Conservation (phyloP, 2,888 invertebrate genomes). For the Macropis europaea region DNA sequence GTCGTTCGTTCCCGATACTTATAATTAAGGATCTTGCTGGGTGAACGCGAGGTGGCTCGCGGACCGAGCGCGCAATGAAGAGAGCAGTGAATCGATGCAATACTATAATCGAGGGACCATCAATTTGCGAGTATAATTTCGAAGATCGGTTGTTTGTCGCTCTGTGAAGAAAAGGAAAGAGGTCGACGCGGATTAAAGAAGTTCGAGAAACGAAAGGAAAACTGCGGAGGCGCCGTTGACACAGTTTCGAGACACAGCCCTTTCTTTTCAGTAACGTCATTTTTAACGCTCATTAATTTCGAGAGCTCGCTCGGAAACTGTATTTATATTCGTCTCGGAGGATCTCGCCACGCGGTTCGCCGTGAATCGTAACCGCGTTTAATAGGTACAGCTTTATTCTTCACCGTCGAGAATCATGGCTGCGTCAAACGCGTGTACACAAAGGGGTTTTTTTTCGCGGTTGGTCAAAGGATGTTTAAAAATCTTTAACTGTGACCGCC, state of each 20-base stretch:
- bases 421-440: too few species aligned
- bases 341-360: too few species aligned
- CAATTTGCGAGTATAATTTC: constrained; percentile 38
- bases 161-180: not conserved
- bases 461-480: too few species aligned
- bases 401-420: too few species aligned
- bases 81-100: constrained; percentile 34
- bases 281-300: not conserved
- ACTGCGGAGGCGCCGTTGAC: too few species aligned
- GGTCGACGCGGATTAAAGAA: not conserved
- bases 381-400: too few species aligned
- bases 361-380: too few species aligned
- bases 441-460: too few species aligned
- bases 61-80: not conserved
- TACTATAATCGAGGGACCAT: constrained; percentile 54
- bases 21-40: constrained; percentile 10
- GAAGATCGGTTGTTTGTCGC: too few species aligned
- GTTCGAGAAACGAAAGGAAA: not conserved
- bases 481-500: too few species aligned
- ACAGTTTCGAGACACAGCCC: not conserved
- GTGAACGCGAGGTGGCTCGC: not conserved
- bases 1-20: not conserved
- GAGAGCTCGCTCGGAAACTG: too few species aligned
- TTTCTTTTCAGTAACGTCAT: not conserved
- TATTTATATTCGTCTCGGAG: too few species aligned